Evolutionary conservation across 2,113 vertebrate species (phyloP).

Genomic region (Thunnus maccoyii): DNA sequence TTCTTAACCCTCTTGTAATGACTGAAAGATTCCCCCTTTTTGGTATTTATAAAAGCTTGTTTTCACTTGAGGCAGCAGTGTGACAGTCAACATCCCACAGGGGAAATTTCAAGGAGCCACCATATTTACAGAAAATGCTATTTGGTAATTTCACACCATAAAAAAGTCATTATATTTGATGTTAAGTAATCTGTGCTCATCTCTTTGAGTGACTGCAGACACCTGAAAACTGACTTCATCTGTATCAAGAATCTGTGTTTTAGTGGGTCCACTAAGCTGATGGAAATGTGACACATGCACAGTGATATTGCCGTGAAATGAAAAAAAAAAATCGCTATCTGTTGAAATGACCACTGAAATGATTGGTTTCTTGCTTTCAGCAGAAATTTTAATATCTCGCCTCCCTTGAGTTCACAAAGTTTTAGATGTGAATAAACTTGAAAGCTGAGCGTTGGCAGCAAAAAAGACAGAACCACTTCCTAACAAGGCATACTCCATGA

Average conservation of each 20-base stretch:
- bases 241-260: conserved; percentile 3
- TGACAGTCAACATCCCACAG: not conserved
- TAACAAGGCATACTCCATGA: too few species aligned
- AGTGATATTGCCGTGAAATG: not conserved
- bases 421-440: too few species aligned
- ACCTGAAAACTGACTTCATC: conserved; percentile 4
- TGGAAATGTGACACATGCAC: not conserved
- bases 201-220: conserved; percentile 15
- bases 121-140: not conserved
- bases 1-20: not conserved
- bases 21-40: not conserved
- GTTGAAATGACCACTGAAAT: not conserved
- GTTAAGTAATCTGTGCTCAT: not conserved
- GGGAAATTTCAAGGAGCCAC: not conserved
- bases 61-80: conserved; percentile 9
- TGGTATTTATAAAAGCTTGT: not conserved
- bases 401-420: not conserved
- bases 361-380: not conserved
- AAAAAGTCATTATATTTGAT: not conserved
- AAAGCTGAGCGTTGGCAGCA: not conserved
- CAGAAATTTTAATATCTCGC: conserved; percentile 6
- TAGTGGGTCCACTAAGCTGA: conserved; percentile 34
- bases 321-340: not conserved
- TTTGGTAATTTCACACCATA: not conserved
- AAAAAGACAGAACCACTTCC: not conserved